Base-by-base conservation (phyloP, 2,113 vertebrate genomes). In the Macroglossus sobrinus region DNA sequence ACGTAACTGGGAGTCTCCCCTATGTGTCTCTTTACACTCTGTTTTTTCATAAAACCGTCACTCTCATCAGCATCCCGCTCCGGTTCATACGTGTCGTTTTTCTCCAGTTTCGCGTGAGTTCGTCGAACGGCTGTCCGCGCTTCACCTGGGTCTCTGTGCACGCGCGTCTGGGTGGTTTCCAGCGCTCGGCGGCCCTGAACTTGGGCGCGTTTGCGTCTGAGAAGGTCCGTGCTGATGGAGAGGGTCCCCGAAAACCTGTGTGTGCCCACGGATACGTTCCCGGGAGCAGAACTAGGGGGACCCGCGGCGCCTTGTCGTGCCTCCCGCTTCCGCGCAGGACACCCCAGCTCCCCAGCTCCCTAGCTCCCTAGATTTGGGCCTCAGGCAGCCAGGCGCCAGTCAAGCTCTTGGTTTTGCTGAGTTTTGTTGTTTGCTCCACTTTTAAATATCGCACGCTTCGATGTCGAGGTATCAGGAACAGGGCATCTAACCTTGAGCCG, bases 371-470 rank as follows among this genome's bases (percentile, higher is more conserved):
- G 45, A 13, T 57, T 80, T 55, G 35, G 38, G 66, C 64, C 24
- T 55, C 45, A 38, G 14, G 7, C 64, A 26, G 45, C 38, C n/a
- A 84, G 24, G 64, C 64, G 57, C 28, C 19, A n/a, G n/a, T 50
- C 64, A 64, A 86, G 28, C 64, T 80, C 72, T 80, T 38, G 64
- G 47, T 74, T 87, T 71, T 80, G 33, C 33, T 64, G 53, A 91
- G 64, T 18, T 63, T 72, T 9, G 63, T 63, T 68, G 18, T 61
- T 78, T 63, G 12, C 21, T 72, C 68, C 11, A 24, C 6, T 55
- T 72, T 43, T 81, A n/a, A 45, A 26, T 87, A 16, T 66, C 86
- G 35, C 15, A 26, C 40, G 43, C 9, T 21, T 63, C 64, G 15
- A 33, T 53, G 57, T 64, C 55, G 43, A 26, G 15, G 16, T 53